Conservation (phyloP, 2,797 vertebrate species). For the Graptemys geographica region DNA sequence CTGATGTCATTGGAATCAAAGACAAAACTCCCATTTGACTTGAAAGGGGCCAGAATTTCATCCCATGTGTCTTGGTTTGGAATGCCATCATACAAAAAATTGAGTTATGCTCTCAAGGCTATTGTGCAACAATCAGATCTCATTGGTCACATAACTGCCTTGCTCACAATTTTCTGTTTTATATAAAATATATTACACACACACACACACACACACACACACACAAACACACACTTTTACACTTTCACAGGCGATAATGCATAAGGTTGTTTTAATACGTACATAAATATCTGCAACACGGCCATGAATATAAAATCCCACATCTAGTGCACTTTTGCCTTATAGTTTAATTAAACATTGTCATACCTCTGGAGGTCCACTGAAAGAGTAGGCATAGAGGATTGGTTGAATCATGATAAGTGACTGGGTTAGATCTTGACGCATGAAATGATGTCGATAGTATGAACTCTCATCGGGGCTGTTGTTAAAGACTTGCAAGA, state of each 20-base stretch:
- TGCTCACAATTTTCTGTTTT: not conserved
- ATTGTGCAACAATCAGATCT: not conserved
- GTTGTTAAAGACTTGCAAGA: slow-evolving; percentile 99
- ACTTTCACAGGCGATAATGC: not conserved
- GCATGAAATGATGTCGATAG: slow-evolving; percentile 96
- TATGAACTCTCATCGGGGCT: slow-evolving; percentile 98
- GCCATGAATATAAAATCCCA: fast-evolving
- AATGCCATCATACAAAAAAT: not conserved
- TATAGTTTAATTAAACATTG: not conserved
- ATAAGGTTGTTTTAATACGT: not conserved
- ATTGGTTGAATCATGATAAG: slow-evolving; percentile 99
- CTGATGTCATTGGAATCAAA: not conserved
- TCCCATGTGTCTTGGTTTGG: not conserved
- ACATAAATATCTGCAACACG: not conserved
- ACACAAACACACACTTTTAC: not conserved
- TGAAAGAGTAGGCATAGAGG: slow-evolving; percentile 97
- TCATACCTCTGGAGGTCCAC: slow-evolving; percentile 93
- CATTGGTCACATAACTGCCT: not conserved
- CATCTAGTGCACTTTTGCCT: not conserved
- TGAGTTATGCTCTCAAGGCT: not conserved
- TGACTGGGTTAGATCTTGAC: slow-evolving; percentile 96
- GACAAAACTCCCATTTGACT: not conserved
- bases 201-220: not conserved
- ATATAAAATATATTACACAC: not conserved
- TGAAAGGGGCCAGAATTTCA: not conserved